Base-by-base conservation (phyloP, 2,888 invertebrate species). In the Mythimna ferrago region DNA sequence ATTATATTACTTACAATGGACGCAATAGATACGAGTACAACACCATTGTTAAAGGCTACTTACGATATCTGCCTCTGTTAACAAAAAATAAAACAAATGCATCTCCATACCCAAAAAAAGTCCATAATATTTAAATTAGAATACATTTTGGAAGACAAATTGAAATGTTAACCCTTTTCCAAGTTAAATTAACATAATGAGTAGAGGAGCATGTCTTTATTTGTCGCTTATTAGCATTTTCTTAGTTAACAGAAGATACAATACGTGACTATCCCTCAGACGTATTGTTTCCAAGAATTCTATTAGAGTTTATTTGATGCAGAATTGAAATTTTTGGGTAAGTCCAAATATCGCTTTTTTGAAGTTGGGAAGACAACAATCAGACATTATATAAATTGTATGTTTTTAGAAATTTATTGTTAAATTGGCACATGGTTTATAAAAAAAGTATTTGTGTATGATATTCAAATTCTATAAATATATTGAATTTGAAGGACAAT, bases 161-260 rank as follows among this genome's bases (percentile, higher is more conserved):
- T 78, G 78, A 75, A 63, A 84, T 84, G 84, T 71, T 73, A 70
- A 71, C 61, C 68, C 63, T 64, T 81, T 74, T 61, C 69, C 81
- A 64, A 51, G 26, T 53, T 2, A 61, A 35, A 80, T 81, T 83
- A 83, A 69, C 80, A 81, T 81, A 80, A 73, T 41, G 56, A 10
- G 6, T 11, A 35, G 44, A 44, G 48, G 58, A 56, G 60, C 71
- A 75, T 73, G 74, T 44, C 63, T 73, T 66, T 63, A 82, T 79
- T 75, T 83, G 71, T 69, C 16, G 10, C 69, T 78, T 66, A 80
- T 85, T 73, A 66, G 64, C 80, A 85, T 82, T 71, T 68, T 61
- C 69, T 73, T 66, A 66, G 51, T 70, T 72, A 48, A n/a, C 32
- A 56, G 65, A 66, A 63, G 51, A 35, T 21, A 65, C 26, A 60